Conservation (phyloP, 2,888 invertebrate genomes). For the Sphaeridia pumilis region DNA sequence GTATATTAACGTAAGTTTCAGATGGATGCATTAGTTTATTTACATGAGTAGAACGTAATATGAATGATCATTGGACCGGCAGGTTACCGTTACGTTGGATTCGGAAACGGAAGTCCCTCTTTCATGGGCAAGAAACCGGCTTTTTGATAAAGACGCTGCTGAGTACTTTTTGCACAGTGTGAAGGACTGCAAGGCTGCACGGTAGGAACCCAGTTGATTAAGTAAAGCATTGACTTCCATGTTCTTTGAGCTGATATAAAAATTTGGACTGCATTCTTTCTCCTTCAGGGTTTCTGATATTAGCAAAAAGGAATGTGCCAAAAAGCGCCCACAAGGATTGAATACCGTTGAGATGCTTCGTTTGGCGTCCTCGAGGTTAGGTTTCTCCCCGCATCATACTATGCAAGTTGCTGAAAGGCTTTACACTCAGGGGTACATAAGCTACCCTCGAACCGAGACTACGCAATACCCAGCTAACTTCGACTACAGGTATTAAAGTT, state of each 20-base stretch:
- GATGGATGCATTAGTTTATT: too few relatives aligned
- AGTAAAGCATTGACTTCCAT: too few relatives aligned
- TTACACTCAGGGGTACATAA: slow-evolving; percentile 94
- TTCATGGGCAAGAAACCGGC: slow-evolving; percentile 79
- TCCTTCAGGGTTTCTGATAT: slow-evolving; percentile 57
- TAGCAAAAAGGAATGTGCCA: slow-evolving; percentile 71
- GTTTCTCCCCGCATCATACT: slow-evolving; percentile 75
- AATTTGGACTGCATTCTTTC: too few relatives aligned
- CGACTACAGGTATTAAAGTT: slow-evolving; percentile 60
- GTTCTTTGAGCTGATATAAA: slow-evolving; percentile 59
- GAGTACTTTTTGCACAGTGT: slow-evolving; percentile 75
- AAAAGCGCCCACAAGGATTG: slow-evolving; percentile 75
- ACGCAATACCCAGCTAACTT: slow-evolving; percentile 91
- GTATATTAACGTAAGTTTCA: slow-evolving; percentile 61
- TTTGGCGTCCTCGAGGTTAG: slow-evolving; percentile 63
- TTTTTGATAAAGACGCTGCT: slow-evolving; percentile 95
- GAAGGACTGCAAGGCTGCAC: slow-evolving; percentile 68
- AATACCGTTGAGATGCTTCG: slow-evolving; percentile 96
- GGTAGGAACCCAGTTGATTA: slow-evolving; percentile 49
- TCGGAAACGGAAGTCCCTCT: slow-evolving; percentile 61
- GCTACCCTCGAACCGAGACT: slow-evolving; percentile 97
- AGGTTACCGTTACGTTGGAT: slow-evolving; percentile 47
- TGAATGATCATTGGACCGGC: too few relatives aligned
- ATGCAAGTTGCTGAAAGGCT: slow-evolving; percentile 85
- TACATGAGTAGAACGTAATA: background rate